A percentile compares a stretch with the other conserved stretches of the same genome.
Evolutionary conservation across 64 coral and sea anemone species (phyloP).

Genomic region (Montipora capricornis): DNA sequence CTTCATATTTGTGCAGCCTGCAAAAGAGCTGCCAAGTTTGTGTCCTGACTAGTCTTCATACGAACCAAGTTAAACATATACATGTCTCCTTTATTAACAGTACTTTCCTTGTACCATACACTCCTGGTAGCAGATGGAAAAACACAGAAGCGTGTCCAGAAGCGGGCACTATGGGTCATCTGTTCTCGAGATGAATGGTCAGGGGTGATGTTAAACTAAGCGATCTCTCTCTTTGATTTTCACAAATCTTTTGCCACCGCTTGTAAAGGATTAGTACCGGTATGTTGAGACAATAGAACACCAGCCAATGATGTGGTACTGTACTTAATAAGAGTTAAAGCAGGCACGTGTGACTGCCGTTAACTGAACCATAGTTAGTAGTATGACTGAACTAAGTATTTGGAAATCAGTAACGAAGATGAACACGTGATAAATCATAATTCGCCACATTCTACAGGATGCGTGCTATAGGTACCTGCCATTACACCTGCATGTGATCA

Average conservation of each 20-base stretch:
- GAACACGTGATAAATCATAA: not conserved
- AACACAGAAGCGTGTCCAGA: too few species aligned
- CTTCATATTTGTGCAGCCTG: too few species aligned
- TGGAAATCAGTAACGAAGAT: not conserved
- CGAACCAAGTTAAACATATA: too few species aligned
- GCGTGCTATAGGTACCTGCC: not conserved
- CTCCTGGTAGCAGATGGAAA: too few species aligned
- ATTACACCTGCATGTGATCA: not conserved
- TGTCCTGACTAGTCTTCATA: too few species aligned
- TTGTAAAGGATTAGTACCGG: too few species aligned
- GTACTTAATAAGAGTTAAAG: not conserved
- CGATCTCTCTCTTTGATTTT: not conserved
- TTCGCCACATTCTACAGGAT: not conserved
- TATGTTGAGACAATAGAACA: not conserved
- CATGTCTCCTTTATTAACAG: too few species aligned
- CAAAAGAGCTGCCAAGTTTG: too few species aligned
- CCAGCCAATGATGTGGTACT: not conserved
- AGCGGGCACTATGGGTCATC: too few species aligned
- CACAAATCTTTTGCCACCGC: not conserved
- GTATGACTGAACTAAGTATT: not conserved
- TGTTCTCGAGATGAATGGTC: too few species aligned
- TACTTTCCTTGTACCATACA: too few species aligned
- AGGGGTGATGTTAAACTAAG: too few species aligned
- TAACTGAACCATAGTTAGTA: not conserved
- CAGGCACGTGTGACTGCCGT: not conserved